These are phyloP conservation scores for Gymnothorax reevesii DNA, from an alignment of 2,797 vertebrate species.

Conservation along the genomic window DNA sequence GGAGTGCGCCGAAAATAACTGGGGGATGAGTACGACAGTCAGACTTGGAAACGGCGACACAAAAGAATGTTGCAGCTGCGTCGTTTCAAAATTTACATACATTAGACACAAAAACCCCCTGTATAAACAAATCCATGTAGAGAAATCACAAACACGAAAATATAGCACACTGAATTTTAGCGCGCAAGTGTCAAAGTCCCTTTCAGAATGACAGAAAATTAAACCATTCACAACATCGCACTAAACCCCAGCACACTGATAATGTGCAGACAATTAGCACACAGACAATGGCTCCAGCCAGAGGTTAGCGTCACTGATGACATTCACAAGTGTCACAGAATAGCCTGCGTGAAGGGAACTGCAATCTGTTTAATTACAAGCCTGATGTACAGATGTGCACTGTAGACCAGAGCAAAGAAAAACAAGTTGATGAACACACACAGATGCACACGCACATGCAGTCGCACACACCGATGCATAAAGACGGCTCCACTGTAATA, in stretches of 20 bases:
- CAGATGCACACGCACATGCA: neutral
- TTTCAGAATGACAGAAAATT: neutral
- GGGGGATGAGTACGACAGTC: neutral
- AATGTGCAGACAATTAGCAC: neutral
- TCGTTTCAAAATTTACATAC: neutral
- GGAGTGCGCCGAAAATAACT: neutral
- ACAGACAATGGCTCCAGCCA: neutral
- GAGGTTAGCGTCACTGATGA: neutral
- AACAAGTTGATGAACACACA: neutral
- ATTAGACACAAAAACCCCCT: neutral
- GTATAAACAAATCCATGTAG: neutral
- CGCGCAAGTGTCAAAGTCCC: neutral
- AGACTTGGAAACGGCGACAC: neutral
- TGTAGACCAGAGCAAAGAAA: neutral
- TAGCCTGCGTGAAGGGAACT: neutral
- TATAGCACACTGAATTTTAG: neutral
- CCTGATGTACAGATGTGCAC: neutral
- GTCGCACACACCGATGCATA: neutral
- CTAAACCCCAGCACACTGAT: neutral
- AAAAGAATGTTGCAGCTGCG: neutral
- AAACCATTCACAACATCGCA: neutral
- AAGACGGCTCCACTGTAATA: constrained; percentile 43
- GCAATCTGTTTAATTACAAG: no score
- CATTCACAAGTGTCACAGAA: neutral
- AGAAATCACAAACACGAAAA: neutral